A percentile compares a stretch with the other conserved stretches of the same genome.
Evolutionary conservation across 2,113 vertebrate genomes (phyloP).

Genomic region (Plecotus auritus): DNA sequence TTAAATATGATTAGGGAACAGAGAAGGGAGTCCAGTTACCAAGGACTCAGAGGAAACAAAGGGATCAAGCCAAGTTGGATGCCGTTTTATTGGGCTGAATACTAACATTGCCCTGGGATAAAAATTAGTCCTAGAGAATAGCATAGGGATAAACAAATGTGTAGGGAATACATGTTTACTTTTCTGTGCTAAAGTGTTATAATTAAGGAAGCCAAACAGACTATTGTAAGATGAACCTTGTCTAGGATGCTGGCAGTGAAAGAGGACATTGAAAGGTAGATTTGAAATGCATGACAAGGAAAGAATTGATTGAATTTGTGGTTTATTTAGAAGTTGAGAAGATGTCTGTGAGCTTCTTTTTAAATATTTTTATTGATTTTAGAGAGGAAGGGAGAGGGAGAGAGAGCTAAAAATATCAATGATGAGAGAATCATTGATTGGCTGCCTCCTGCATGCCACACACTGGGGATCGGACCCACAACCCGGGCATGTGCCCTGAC

Average conservation of each 20-base stretch:
- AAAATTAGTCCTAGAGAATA: background rate
- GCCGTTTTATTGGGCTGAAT: background rate
- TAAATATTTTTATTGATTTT: too few relatives aligned
- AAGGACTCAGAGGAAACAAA: background rate
- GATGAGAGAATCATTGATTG: too few relatives aligned
- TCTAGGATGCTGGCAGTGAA: background rate
- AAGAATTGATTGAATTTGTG: background rate
- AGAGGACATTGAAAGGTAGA: background rate
- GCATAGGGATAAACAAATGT: background rate
- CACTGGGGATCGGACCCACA: too few relatives aligned
- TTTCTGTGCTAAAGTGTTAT: background rate
- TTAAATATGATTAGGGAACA: background rate
- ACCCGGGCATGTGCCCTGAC: too few relatives aligned
- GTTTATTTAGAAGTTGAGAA: background rate
- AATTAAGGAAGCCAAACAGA: background rate
- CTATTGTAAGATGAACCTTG: background rate
- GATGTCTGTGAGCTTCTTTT: background rate
- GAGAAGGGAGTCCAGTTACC: background rate
- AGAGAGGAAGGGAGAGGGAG: too few relatives aligned
- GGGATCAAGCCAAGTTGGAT: background rate
- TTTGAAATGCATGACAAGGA: background rate
- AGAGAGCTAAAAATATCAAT: too few relatives aligned
- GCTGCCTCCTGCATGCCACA: too few relatives aligned
- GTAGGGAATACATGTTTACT: background rate
- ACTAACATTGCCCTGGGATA: background rate